Evolutionary conservation across 2,888 invertebrate genomes (phyloP), one percentile per base, ranked within the genome.

Genomic region (Drosophila testacea): DNA sequence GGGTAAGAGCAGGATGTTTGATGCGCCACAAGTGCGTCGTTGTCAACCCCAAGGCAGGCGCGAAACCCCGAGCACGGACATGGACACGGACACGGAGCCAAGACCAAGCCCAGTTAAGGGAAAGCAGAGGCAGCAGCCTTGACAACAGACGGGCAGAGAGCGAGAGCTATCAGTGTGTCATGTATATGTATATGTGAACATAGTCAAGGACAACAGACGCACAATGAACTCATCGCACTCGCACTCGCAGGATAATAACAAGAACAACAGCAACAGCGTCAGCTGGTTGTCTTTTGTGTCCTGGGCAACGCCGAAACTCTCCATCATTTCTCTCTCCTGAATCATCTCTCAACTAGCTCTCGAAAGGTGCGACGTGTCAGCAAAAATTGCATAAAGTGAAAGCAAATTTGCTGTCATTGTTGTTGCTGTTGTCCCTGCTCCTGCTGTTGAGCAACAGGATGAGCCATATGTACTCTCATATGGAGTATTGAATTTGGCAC

Each of bases 11-110:
- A 38, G 64, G 63, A 62, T 42, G 69, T 65, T 75, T 80, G 76
- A 84, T 87, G 84, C 68, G 85, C 81, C 86, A 83, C 85, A 85
- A 85, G 83, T 85, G 83, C 83, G 83, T 74, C 56, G 77, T 69
- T 85, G 73, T 76, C 81, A 73, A 73, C 74, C 79, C 79, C 81
- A 64, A 72, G 67, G 76, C 76, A 59, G 72, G 50, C 64, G 30
- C 22, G 22, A 22, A 22, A 3, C 22, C 22, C 22, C 22, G 22
- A 22, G 9, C 28, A 34, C 57, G 63, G 32, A n/a, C 57, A 39
- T 13, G 28, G 22, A 36, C 28, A 34, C 57, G 63, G 32, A n/a
- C 57, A 39, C 22, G 28, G 22, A 36, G 16, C 11, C 38, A 11
- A 34, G n/a, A 32, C 39, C 27, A 11, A 38, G 38, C 69, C 36